Evolutionary conservation across 1,140 invertebrate species (phyloP).

Genomic region (Bombus consobrinus): DNA sequence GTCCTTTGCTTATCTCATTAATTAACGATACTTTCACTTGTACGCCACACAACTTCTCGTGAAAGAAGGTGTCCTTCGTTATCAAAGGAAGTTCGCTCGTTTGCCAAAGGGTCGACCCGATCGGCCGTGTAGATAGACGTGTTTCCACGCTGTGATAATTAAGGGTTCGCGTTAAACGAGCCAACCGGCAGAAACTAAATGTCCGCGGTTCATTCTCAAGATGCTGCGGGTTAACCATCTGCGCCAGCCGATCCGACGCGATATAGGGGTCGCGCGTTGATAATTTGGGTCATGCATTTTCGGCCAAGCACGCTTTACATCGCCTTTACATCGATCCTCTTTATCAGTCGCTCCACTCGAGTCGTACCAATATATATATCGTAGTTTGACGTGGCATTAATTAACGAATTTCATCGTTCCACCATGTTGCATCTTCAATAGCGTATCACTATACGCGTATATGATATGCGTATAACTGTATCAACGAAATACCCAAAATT

Average conservation of each 20-base stretch:
- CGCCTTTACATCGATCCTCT: constrained; percentile 35
- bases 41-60: not conserved
- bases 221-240: constrained; percentile 19
- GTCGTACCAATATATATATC: no score
- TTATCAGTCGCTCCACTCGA: constrained; percentile 14
- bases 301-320: constrained; percentile 42
- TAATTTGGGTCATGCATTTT: constrained; percentile 65
- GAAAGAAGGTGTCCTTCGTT: not conserved
- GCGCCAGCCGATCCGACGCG: constrained; percentile 22
- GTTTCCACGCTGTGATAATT: not conserved
- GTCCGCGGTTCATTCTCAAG: constrained; percentile 15
- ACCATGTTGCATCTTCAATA: not conserved
- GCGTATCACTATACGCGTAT: not conserved
- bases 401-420: constrained; percentile 32
- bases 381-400: constrained; percentile 9
- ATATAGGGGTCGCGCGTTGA: constrained; percentile 47
- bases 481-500: not conserved
- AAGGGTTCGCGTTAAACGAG: not conserved
- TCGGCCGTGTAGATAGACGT: not conserved
- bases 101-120: not conserved
- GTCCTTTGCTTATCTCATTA: not conserved
- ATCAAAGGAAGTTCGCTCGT: not conserved
- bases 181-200: not conserved
- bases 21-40: not conserved
- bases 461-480: not conserved